Conservation (phyloP, 1,140 invertebrate genomes). For the Pseudoatta argentina region DNA sequence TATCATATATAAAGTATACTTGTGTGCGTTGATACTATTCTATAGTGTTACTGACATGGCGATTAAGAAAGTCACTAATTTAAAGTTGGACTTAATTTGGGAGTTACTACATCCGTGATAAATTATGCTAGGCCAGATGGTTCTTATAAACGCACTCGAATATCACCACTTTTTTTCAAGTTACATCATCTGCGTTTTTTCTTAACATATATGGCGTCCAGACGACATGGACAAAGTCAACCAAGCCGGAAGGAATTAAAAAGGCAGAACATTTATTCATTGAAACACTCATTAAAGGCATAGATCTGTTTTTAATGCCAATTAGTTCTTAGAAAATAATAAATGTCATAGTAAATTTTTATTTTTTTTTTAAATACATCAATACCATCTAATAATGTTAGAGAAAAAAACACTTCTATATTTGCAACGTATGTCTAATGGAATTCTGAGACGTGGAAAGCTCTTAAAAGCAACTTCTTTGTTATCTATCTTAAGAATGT, state of each 20-base stretch:
- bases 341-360: too few species aligned
- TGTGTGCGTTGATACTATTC: neutral
- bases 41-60: neutral
- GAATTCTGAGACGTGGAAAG: neutral
- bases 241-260: conserved; percentile 3
- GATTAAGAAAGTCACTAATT: conserved; percentile 47
- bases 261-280: conserved; percentile 2
- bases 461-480: neutral
- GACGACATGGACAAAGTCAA: conserved; percentile 32
- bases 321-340: neutral
- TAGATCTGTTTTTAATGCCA: neutral
- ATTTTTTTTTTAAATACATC: neutral
- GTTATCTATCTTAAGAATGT: neutral
- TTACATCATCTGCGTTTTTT: conserved; percentile 59
- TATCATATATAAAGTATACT: neutral
- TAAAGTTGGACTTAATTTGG: neutral
- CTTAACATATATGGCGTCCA: conserved; percentile 23
- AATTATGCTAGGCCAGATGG: conserved; percentile 39
- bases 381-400: neutral
- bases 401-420: neutral
- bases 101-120: conserved; percentile 28
- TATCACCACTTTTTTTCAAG: neutral
- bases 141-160: conserved; percentile 4
- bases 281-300: neutral
- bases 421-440: neutral